Evolutionary conservation across 1,140 invertebrate species (phyloP).

Genomic region (Eriosoma lanigerum): DNA sequence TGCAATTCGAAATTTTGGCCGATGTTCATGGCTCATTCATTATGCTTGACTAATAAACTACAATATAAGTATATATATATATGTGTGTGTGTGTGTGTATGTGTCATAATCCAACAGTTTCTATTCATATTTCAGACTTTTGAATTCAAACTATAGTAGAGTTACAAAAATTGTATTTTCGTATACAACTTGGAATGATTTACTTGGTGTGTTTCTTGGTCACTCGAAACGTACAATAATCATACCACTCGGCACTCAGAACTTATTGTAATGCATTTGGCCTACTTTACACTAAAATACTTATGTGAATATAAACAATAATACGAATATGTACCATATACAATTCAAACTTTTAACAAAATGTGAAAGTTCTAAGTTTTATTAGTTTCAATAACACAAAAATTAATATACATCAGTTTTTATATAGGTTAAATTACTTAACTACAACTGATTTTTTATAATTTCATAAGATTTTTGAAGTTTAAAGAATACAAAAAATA

Average conservation of each 20-base stretch:
- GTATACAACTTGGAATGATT: conserved; percentile 15
- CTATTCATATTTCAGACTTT: neutral
- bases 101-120: neutral
- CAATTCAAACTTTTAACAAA: neutral
- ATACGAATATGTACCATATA: neutral
- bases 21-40: conserved; percentile 14
- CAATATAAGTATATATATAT: neutral
- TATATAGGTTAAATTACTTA: neutral
- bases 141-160: neutral
- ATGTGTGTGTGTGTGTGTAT: too few relatives aligned
- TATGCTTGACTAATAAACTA: neutral
- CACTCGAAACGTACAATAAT: neutral
- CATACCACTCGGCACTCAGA: neutral
- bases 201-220: neutral
- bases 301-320: neutral
- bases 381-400: conserved; percentile 1
- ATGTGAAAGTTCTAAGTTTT: neutral
- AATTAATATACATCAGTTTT: neutral
- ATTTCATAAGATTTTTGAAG: too few relatives aligned
- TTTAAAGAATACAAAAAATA: too few relatives aligned
- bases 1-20: neutral
- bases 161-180: neutral
- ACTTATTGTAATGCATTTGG: conserved; percentile 17
- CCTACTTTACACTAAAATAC: neutral
- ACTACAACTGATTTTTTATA: too few relatives aligned